Evolutionary conservation across 2,797 vertebrate genomes (phyloP), one percentile per base, ranked within the genome.

Genomic region (Hypotaenidia okinawae): DNA sequence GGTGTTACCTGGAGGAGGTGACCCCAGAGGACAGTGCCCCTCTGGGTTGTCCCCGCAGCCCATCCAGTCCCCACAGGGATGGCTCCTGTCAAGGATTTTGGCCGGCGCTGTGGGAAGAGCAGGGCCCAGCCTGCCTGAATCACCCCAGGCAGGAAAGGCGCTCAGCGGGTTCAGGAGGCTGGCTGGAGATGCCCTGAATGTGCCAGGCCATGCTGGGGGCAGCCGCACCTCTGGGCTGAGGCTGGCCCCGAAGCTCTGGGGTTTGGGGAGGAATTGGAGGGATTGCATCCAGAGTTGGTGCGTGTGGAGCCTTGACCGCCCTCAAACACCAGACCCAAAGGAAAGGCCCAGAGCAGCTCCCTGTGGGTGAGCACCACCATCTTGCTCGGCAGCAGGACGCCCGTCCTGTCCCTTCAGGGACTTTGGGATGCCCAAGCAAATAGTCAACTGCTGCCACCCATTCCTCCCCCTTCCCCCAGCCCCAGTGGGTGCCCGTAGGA

Each of bases 231-330:
- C 52, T 4, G 2, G 45, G 62, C 62, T 47, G 62, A 43, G 72
- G 11, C 47, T 14, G 6, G 5, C 11, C 45, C 47, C 33, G 33
- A 24, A 24, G 27, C 61, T 28, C 13, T 43, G 43, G 43, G 43
- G 17, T 19, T 43, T 43, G 43, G 43, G 43, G 43, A 43, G 18
- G 17, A 16, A 43, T 16, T 16, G 16, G 41, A 15, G 14, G 4
- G 43, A 52, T 86, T 58, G 33, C 47, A 4, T 27, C 58, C 18
- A 15, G 7, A 3, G 1, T 15, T 11, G 6, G 61, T 28, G 52
- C 6, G 7, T 9, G 0, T 0, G 8, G 23, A 52, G 57, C 74
- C 49, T 12, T 0, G 1, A 6, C 13, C 17, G 1, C 67, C 62
- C 79, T 22, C 2, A 33, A 72, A 4, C 10, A 5, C 22, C 3